phyloP scores from a whole-genome alignment of 2,888 invertebrate genomes.

The Andrena bicolor region DNA sequence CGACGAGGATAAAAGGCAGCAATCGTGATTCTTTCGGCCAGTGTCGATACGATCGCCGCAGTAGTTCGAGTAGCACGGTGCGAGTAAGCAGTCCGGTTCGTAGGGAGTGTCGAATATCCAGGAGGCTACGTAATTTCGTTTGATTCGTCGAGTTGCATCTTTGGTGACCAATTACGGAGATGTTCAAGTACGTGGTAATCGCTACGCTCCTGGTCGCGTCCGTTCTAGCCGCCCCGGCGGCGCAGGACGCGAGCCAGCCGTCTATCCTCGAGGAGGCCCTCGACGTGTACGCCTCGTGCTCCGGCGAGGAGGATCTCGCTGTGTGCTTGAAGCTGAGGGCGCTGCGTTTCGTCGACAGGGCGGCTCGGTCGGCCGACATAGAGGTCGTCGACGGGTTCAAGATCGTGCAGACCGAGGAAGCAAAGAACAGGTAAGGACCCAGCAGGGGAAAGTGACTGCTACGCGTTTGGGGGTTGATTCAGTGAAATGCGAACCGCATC shows the following conservation, averaged over 20 bases:
- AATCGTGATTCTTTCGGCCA: constrained; percentile 85
- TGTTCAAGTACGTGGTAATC: constrained; percentile 81
- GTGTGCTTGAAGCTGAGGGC: constrained; percentile 93
- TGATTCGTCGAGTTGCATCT: neutral
- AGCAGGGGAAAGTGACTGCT: constrained; percentile 8
- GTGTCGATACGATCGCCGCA: constrained; percentile 84
- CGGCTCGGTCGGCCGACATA: constrained; percentile 87
- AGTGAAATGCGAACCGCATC: neutral
- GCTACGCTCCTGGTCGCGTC: constrained; percentile 76
- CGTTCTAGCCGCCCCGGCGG: constrained; percentile 79
- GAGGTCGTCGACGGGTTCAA: constrained; percentile 84
- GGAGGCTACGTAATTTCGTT: neutral
- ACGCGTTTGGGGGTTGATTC: neutral
- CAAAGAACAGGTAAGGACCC: constrained; percentile 80
- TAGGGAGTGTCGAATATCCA: constrained; percentile 33
- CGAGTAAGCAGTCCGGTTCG: constrained; percentile 18
- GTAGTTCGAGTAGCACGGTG: constrained; percentile 78
- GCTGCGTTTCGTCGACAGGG: constrained; percentile 91
- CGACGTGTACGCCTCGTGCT: constrained; percentile 86
- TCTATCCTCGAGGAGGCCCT: constrained; percentile 81
- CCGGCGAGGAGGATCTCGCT: constrained; percentile 88
- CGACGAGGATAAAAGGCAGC: constrained; percentile 85
- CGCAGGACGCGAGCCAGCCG: constrained; percentile 72
- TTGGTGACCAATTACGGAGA: constrained; percentile 62
- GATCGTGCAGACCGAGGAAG: constrained; percentile 85